These are phyloP conservation scores for Gallinago solitaria DNA, from an alignment of 2,797 vertebrate genomes.

Conservation along the genomic window DNA sequence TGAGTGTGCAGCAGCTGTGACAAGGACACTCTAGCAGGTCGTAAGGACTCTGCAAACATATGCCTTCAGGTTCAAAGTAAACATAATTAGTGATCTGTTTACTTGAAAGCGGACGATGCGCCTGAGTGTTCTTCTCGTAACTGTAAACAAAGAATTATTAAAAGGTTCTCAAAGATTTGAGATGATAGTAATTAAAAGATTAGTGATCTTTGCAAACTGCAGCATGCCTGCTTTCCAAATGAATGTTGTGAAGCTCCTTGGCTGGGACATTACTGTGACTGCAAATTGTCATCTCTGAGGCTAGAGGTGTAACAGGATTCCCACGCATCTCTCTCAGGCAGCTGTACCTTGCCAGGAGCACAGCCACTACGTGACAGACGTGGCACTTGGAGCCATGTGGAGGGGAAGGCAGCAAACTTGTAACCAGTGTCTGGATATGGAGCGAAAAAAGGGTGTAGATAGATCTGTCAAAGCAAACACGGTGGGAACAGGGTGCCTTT, in stretches of 20 bases:
- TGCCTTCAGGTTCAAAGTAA: not conserved
- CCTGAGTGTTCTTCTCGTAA: not conserved
- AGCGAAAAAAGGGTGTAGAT: not conserved
- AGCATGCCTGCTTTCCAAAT: not conserved
- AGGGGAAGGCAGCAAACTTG: not conserved
- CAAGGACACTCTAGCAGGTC: not conserved
- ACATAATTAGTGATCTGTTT: not conserved
- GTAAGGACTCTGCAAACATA: not conserved
- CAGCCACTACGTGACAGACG: rapidly evolving
- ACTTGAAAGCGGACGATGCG: not conserved
- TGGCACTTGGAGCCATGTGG: not conserved
- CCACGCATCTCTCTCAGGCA: not conserved
- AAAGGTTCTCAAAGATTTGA: not conserved
- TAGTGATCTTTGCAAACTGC: not conserved
- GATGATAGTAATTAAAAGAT: not conserved
- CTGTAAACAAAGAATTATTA: not conserved
- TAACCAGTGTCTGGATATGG: not conserved
- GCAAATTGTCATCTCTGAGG: not conserved
- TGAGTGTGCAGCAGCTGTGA: not conserved
- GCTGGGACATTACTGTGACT: not conserved
- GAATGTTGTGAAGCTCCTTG: not conserved
- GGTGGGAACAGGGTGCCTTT: rapidly evolving
- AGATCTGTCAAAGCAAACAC: not conserved
- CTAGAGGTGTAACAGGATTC: not conserved
- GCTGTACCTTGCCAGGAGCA: not conserved